These are phyloP conservation scores for Apantesis nais DNA, from an alignment of 2,888 invertebrate species.

Conservation along the genomic window DNA sequence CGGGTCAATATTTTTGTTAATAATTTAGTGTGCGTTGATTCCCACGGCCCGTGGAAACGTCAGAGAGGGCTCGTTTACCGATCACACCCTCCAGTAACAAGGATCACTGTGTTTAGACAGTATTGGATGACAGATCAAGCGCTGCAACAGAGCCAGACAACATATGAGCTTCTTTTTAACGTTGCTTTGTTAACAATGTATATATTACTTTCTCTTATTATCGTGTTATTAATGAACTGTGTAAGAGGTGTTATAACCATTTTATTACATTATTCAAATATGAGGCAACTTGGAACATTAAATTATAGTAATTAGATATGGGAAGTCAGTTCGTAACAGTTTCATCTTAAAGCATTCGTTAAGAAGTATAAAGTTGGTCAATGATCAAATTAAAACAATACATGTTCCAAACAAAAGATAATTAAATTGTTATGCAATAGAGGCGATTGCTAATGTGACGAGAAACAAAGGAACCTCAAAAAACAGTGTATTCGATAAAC, in stretches of 20 bases:
- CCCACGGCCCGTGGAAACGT: constrained; percentile 68
- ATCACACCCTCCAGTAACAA: constrained; percentile 67
- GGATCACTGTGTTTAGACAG: constrained; percentile 65
- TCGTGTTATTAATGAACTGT: background rate
- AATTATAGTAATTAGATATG: constrained; percentile 3
- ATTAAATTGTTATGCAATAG: constrained; percentile 53
- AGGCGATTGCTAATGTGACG: constrained; percentile 41
- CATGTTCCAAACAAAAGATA: constrained; percentile 70
- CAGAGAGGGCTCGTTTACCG: constrained; percentile 72
- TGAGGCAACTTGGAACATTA: background rate
- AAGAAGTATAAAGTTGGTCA: constrained; percentile 67
- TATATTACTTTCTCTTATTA: background rate
- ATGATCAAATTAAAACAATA: constrained; percentile 69
- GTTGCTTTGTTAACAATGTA: constrained; percentile 10
- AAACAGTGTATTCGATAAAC: constrained; percentile 42
- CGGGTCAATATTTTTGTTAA: constrained; percentile 85
- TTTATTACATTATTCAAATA: background rate
- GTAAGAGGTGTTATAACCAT: background rate
- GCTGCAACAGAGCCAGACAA: background rate
- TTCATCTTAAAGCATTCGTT: constrained; percentile 25
- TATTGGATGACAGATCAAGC: constrained; percentile 47
- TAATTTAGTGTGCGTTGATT: constrained; percentile 79
- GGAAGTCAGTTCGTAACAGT: constrained; percentile 24
- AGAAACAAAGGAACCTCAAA: constrained; percentile 48
- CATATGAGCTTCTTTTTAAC: constrained; percentile 15